Base-by-base conservation (phyloP, 92 coral and sea anemone species). In the Nematostella vectensis region DNA sequence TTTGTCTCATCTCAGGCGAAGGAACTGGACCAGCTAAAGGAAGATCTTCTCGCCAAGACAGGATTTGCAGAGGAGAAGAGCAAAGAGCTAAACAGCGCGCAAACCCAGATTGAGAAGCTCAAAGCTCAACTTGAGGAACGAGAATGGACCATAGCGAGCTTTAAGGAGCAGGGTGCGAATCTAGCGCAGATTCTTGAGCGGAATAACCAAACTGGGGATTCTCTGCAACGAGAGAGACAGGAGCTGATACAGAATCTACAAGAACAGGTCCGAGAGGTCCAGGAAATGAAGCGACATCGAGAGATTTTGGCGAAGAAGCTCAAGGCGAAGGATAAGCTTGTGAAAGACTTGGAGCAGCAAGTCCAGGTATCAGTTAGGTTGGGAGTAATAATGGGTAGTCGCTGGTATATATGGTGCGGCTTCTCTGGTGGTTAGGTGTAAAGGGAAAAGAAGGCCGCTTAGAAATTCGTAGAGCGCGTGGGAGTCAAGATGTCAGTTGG, bases 161-260 rank as follows among this genome's bases (percentile, higher is more conserved):
- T 74, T 25, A 72, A 88, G 53, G 87, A 80, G 27, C 99, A 93
- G 30, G 99, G 88, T n/a, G 67, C 76, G 0, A 80, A 76, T 27
- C 70, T 93, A 40, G 99, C 94, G 4, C 93, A 79, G 37, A 77
- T 93, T 60, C 62, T 93, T 31, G 77, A 82, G 48, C 70, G 83
- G 28, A 93, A 93, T 33, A 83, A 77, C 20, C 79, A 78, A 49
- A 79, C 82, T 1, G 93, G 99, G 1, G 94, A 93, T 26, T 86
- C 99, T 2, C 72, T 93, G 25, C 94, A 82, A 22, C 82, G 89
- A 0, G 99, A 93, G 38, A 65, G 96, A 47, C 87, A 93, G 40
- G 88, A 82, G 53, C 33, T 93, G 63, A 70, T 93, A 0, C 79
- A 55, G 20, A 78, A 80, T 17, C 66, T 86, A 15, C 82, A 93